A percentile compares a stretch with the other conserved stretches of the same genome.
phyloP scores from a whole-genome alignment of 2,113 vertebrate genomes.

The Parotia lawesii region DNA sequence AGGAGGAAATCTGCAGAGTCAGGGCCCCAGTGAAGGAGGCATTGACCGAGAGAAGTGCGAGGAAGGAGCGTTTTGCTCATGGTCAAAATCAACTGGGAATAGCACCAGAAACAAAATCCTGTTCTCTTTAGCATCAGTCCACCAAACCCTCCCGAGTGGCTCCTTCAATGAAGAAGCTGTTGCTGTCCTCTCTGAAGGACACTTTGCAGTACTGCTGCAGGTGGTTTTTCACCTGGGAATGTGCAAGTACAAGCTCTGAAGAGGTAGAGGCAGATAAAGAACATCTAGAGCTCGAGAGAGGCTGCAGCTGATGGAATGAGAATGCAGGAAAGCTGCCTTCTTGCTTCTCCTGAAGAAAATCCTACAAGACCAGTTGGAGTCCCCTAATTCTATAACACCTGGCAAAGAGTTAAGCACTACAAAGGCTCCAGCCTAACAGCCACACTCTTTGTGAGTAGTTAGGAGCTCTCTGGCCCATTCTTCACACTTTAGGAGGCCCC shows the following conservation, averaged over 20 bases:
- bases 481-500: constrained; percentile 59
- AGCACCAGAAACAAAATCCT: neutral
- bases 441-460: neutral
- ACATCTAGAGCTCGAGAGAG: neutral
- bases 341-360: neutral
- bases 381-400: neutral
- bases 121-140: neutral
- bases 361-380: neutral
- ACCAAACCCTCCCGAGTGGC: neutral
- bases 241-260: neutral
- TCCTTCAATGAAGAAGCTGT: neutral
- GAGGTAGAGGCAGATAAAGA: neutral
- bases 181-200: neutral
- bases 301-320: neutral
- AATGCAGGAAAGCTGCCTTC: neutral
- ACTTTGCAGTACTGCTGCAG: neutral
- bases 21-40: neutral
- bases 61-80: neutral
- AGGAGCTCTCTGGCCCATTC: constrained; percentile 37
- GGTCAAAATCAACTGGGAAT: neutral
- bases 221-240: neutral
- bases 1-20: neutral
- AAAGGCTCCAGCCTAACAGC: constrained; percentile 1
- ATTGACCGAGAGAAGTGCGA: neutral
- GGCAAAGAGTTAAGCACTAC: constrained; percentile 25